A percentile compares a stretch with the other conserved stretches of the same genome.
phyloP scores from a whole-genome alignment of 1,140 invertebrate genomes.

The Vanessa atalanta region DNA sequence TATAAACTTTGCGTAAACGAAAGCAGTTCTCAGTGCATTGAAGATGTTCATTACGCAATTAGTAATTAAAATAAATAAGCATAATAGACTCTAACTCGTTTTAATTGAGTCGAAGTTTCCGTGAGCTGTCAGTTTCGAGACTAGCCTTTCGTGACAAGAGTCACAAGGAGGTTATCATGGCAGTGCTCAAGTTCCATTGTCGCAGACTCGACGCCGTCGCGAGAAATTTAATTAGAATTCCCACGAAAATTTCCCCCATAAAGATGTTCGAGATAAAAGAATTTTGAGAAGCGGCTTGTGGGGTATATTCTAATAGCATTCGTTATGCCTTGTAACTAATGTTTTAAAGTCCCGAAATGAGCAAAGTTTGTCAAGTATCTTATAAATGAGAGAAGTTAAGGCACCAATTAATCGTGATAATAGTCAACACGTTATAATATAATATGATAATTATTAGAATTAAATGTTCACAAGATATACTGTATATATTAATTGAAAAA shows the following conservation, averaged over 20 bases:
- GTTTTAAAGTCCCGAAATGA: conserved; percentile 27
- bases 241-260: conserved; percentile 57
- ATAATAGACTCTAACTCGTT: conserved; percentile 9
- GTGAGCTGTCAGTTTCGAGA: background rate
- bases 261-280: conserved; percentile 62
- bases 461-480: background rate
- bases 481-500: no score
- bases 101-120: conserved; percentile 16
- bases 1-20: conserved; percentile 10
- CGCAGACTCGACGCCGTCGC: conserved; percentile 47
- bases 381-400: conserved; percentile 24
- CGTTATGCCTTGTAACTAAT: conserved; percentile 26
- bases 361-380: conserved; percentile 22
- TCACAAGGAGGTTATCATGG: conserved; percentile 38
- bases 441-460: conserved; percentile 6
- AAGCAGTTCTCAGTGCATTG: conserved; percentile 21
- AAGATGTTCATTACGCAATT: conserved; percentile 29
- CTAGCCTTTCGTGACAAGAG: conserved; percentile 33
- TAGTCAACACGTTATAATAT: conserved; percentile 21
- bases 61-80: conserved; percentile 7
- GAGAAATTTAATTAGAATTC: conserved; percentile 70
- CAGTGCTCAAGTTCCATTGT: conserved; percentile 47
- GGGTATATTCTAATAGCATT: conserved; percentile 33
- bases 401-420: conserved; percentile 16
- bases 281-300: conserved; percentile 22